Percentiles rank a stretch among this genome's conserved stretches.
phyloP scores from a whole-genome alignment of 2,113 vertebrate genomes.

The Aptenodytes patagonicus region DNA sequence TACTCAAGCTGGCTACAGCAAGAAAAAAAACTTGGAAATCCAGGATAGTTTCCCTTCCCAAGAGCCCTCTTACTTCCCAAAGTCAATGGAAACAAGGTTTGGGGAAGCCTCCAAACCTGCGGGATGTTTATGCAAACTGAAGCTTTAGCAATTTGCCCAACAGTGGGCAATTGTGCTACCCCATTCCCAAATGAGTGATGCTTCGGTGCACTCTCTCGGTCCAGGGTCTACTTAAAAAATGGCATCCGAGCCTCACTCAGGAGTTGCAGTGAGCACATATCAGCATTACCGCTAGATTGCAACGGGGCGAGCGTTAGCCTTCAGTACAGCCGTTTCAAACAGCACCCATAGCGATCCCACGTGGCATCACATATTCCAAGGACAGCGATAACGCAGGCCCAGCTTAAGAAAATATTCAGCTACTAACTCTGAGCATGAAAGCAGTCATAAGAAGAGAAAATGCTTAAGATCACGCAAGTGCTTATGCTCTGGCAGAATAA shows the following conservation, averaged over 20 bases:
- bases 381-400: neutral
- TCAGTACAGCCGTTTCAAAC: neutral
- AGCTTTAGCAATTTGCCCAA: neutral
- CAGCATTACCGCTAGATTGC: neutral
- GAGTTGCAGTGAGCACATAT: neutral
- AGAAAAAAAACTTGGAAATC: neutral
- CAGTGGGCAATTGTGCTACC: neutral
- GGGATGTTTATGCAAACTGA: constrained; percentile 18
- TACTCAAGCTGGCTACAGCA: neutral
- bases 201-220: neutral
- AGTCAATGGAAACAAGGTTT: neutral
- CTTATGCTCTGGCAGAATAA: neutral
- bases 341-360: neutral
- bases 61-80: neutral
- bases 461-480: neutral
- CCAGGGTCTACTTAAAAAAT: neutral
- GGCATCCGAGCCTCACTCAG: neutral
- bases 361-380: neutral
- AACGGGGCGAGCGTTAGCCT: accelerated
- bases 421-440: neutral
- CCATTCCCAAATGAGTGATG: neutral
- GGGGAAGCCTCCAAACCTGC: neutral
- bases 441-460: neutral
- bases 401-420: neutral
- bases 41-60: neutral